Base-by-base conservation (phyloP, 2,888 invertebrate genomes). In the Amaurobius ferox region DNA sequence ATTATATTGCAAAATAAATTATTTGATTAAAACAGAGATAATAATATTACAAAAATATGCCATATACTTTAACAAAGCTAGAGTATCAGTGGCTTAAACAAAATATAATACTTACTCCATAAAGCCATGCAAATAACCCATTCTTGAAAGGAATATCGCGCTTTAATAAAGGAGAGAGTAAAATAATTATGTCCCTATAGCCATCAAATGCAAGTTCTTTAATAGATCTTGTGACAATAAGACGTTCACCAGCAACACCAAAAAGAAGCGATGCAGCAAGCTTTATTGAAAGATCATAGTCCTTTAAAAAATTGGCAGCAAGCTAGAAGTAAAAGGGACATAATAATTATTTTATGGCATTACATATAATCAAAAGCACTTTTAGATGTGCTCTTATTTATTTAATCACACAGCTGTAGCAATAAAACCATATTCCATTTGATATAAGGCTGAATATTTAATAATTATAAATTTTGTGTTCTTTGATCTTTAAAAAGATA, bases 171-270 rank as follows among this genome's bases (percentile, higher is more conserved):
- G 86, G 88, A 11, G 78, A 79, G 28, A 88, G 62, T 19, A 83
- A 39, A 48, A 81, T 86, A 39, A 88, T 80, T 19, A 81, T 76
- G 48, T 88, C 86, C 35, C 40, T 68, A 67, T 88, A 88, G 23
- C 88, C 88, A 73, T 85, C 87, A 78, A 86, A 88, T n/a, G 87
- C 79, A 30, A 88, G 62, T 19, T 88, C 83, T 68, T 87, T 79
- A 16, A 88, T 86, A 66, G 87, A 79, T 19, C 78, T 79, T n/a
- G 62, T 81, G 19, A 87, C 72, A 39, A 88, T 88, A n/a, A 88
- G 62, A 13, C 74, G 77, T 72, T 88, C 88, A 19, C 81, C 80
- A 23, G 81, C 74, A 35, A 88, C 68, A 26, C 62, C 66, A 39
- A 88, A 87, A 1, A 79, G 35, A 23, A 88, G 44, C n/a, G 87